Conservation (phyloP, 2,797 vertebrate species). For the Pseudochromis fuscus region DNA sequence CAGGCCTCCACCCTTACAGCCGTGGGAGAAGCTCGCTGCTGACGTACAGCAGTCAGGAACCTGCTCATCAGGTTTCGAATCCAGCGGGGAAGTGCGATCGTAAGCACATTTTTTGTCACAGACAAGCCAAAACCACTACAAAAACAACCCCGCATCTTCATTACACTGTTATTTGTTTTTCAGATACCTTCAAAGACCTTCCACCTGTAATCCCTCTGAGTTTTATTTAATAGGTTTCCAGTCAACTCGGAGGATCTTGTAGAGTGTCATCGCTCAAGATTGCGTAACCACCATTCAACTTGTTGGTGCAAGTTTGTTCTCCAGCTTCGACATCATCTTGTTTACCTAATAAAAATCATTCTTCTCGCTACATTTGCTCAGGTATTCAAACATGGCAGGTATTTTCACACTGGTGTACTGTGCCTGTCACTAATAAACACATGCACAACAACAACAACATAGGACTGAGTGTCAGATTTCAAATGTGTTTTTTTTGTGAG, state of each 20-base stretch:
- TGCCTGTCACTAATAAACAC: no score
- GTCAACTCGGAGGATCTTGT: no score
- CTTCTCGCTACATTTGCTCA: no score
- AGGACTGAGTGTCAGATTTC: background rate
- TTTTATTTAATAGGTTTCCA: no score
- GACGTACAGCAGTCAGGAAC: slow-evolving; percentile 71
- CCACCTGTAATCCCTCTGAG: background rate
- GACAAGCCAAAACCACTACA: slow-evolving; percentile 1
- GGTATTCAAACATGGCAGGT: no score
- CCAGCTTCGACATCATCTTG: background rate
- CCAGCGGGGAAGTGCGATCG: background rate
- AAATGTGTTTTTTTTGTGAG: background rate
- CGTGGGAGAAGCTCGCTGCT: slow-evolving; percentile 69
- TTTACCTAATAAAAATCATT: slow-evolving; percentile 1
- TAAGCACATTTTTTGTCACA: background rate
- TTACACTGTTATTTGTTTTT: background rate
- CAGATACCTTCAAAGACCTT: no score
- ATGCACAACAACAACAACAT: no score
- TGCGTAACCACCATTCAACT: slow-evolving; percentile 11
- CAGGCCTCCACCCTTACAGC: slow-evolving; percentile 71
- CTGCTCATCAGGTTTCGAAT: slow-evolving; percentile 71
- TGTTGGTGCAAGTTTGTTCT: slow-evolving; percentile 42
- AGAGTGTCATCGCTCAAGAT: background rate
- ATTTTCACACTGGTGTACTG: no score
- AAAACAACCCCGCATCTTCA: no score